Evolutionary conservation across 2,888 invertebrate species (phyloP).

Genomic region (Eupeodes latifasciatus): DNA sequence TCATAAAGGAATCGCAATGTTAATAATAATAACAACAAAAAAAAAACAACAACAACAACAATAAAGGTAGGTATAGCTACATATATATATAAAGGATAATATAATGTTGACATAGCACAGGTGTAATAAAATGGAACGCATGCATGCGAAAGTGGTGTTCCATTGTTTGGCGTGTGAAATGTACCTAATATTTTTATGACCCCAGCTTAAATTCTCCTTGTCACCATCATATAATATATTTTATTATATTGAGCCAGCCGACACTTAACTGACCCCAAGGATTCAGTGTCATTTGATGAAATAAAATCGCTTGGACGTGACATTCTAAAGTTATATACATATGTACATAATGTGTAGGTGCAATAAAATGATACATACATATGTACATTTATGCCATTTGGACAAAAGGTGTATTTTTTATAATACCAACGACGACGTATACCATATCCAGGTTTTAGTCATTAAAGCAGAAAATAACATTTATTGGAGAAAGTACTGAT

Average conservation of each 20-base stretch:
- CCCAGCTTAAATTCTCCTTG: conserved; percentile 40
- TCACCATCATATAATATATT: conserved; percentile 49
- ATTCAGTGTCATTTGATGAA: conserved; percentile 60
- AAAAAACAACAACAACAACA: conserved; percentile 37
- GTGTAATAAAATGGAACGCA: conserved; percentile 74
- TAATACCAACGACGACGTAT: neutral
- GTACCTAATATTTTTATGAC: conserved; percentile 68
- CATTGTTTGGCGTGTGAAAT: conserved; percentile 71
- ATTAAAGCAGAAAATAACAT: too few species aligned
- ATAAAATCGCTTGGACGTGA: conserved; percentile 57
- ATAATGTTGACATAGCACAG: conserved; percentile 74
- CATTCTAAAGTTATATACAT: conserved; percentile 45
- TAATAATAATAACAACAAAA: conserved; percentile 39
- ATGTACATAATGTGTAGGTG: neutral
- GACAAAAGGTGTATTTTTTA: neutral
- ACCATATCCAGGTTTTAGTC: neutral
- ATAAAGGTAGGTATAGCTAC: neutral
- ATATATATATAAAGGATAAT: conserved; percentile 59
- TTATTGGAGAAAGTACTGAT: too few species aligned
- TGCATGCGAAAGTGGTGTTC: conserved; percentile 69
- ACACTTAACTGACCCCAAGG: conserved; percentile 54
- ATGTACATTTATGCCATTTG: neutral
- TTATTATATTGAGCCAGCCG: conserved; percentile 48
- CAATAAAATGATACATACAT: conserved; percentile 18
- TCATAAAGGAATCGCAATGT: conserved; percentile 9